Conservation (phyloP, 64 coral and sea anemone genomes). For the Pocillopora damicornis region DNA sequence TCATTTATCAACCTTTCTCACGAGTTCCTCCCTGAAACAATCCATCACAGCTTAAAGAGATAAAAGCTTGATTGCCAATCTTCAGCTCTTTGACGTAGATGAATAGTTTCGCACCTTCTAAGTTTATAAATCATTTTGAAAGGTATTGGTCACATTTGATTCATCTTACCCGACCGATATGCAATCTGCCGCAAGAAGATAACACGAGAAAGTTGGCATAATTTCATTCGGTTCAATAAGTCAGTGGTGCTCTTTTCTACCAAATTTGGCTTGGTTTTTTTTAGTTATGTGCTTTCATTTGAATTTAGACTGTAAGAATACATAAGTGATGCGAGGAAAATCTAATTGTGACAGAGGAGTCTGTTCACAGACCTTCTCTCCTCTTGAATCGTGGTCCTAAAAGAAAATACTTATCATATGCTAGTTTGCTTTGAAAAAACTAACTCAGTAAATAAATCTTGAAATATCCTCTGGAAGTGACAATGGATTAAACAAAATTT, state of each 20-base stretch:
- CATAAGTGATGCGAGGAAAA: too few species aligned
- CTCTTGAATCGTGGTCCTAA: too few species aligned
- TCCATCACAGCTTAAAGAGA: constrained; percentile 48
- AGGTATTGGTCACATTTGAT: constrained; percentile 27
- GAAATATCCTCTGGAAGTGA: background rate
- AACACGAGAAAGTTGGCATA: constrained; percentile 1
- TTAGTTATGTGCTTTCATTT: background rate
- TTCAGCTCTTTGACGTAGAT: constrained; percentile 43
- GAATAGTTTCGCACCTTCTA: constrained; percentile 54
- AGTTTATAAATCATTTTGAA: constrained; percentile 69
- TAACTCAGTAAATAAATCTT: background rate
- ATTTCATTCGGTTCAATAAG: background rate
- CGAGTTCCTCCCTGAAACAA: constrained; percentile 26
- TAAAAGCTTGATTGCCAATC: constrained; percentile 35
- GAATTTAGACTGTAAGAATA: background rate
- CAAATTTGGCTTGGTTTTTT: background rate
- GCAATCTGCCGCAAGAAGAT: constrained; percentile 19
- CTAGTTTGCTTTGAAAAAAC: background rate
- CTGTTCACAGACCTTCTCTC: too few species aligned
- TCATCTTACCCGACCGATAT: background rate
- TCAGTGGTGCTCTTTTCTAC: background rate
- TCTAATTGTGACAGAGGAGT: too few species aligned
- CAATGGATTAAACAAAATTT: background rate
- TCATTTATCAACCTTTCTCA: background rate
- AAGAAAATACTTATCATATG: too few species aligned